Conservation (phyloP, 2,797 vertebrate genomes). For the Salmo trutta region DNA sequence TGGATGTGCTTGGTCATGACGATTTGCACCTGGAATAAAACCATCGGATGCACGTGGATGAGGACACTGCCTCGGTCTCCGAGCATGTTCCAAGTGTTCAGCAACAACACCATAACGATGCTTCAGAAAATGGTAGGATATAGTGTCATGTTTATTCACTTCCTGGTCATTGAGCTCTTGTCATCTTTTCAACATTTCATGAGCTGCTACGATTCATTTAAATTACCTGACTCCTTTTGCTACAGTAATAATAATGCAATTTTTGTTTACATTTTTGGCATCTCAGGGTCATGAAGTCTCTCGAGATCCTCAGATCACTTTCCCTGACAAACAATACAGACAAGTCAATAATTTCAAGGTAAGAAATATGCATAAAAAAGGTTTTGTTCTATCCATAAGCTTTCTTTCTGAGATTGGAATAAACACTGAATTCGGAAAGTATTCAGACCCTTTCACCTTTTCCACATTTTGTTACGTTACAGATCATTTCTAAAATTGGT, state of each 20-base stretch:
- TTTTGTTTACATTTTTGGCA: too few relatives aligned
- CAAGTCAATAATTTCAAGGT: background rate
- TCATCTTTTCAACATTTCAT: background rate
- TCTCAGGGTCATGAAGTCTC: too few relatives aligned
- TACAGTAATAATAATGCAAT: background rate
- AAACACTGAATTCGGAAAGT: too few relatives aligned
- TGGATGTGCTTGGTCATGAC: background rate
- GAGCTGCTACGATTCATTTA: background rate
- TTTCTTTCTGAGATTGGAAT: too few relatives aligned
- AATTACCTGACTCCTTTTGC: background rate
- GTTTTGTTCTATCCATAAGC: too few relatives aligned
- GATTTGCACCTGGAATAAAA: conserved; percentile 9
- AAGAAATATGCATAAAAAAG: background rate
- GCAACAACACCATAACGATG: conserved; percentile 20
- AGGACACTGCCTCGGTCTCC: too few relatives aligned
- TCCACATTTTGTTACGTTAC: too few relatives aligned
- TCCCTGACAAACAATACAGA: background rate
- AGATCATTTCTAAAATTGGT: too few relatives aligned
- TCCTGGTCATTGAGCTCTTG: background rate
- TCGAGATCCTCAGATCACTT: background rate
- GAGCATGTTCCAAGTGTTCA: conserved; percentile 20
- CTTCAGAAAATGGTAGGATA: conserved; percentile 20
- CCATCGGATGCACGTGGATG: conserved; percentile 16
- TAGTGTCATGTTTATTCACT: background rate
- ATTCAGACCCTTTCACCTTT: too few relatives aligned